phyloP scores from a whole-genome alignment of 2,888 invertebrate species.

The Dilophus febrilis region DNA sequence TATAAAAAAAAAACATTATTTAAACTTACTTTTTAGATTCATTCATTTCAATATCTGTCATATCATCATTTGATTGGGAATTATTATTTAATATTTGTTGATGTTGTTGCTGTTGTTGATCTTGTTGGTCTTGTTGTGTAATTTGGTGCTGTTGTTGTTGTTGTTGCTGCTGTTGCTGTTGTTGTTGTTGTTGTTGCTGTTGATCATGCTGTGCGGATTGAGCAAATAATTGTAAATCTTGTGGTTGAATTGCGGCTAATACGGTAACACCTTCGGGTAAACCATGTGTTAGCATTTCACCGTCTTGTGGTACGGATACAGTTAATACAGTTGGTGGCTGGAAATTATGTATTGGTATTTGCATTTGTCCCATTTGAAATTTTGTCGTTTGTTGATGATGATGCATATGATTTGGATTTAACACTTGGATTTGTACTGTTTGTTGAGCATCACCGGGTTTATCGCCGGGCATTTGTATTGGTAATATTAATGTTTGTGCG shows the following conservation, averaged over 20 bases:
- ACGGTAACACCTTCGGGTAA: conserved; percentile 44
- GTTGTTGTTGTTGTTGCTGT: conserved; percentile 27
- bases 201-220: conserved; percentile 20
- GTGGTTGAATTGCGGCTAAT: conserved; percentile 47
- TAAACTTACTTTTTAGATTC: no score
- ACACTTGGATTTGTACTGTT: conserved; percentile 62
- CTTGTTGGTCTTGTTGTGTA: conserved; percentile 6
- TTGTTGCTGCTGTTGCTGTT: conserved; percentile 16
- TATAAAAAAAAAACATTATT: not conserved
- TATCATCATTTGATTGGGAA: conserved; percentile 1
- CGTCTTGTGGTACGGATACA: conserved; percentile 47
- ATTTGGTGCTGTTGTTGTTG: conserved; percentile 8
- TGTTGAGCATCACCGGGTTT: conserved; percentile 61
- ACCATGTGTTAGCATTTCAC: conserved; percentile 36
- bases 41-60: no score
- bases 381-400: conserved; percentile 42
- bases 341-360: conserved; percentile 58
- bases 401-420: conserved; percentile 39
- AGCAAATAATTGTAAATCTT: conserved; percentile 47
- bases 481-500: conserved; percentile 52
- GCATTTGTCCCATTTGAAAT: conserved; percentile 52
- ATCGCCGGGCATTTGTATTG: conserved; percentile 56
- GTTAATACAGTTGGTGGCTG: conserved; percentile 61
- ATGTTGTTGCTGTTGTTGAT: conserved; percentile 2
- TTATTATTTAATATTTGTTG: conserved; percentile 1